phyloP scores from a whole-genome alignment of 2,888 invertebrate genomes.

The Crepidodera aurea region DNA sequence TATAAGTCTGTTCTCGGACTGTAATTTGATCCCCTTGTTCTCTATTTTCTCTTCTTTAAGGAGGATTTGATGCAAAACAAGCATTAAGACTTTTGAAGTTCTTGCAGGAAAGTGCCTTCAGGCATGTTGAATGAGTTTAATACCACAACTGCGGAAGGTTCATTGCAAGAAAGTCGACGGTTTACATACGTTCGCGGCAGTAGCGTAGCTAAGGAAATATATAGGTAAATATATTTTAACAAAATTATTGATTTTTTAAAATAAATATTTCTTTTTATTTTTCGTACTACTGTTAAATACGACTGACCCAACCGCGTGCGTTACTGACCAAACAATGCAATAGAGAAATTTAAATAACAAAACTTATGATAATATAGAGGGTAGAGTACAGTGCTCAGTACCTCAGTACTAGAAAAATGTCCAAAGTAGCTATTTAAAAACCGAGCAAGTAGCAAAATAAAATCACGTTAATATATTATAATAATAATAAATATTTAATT shows the following conservation, averaged over 20 bases:
- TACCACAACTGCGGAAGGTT: slow-evolving; percentile 21
- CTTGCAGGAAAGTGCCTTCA: slow-evolving; percentile 19
- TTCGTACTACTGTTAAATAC: too few species aligned
- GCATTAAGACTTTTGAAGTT: slow-evolving; percentile 29
- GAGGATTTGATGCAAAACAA: slow-evolving; percentile 28
- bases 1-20: slow-evolving; percentile 21
- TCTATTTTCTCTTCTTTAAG: slow-evolving; percentile 30
- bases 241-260: neutral
- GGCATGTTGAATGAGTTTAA: slow-evolving; percentile 24
- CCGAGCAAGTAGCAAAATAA: too few species aligned
- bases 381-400: too few species aligned
- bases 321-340: too few species aligned
- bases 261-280: too few species aligned
- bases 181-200: slow-evolving; percentile 3
- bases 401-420: too few species aligned
- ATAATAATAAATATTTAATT: too few species aligned
- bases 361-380: too few species aligned
- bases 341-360: too few species aligned
- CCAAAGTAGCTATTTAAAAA: too few species aligned
- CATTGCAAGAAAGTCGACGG: slow-evolving; percentile 11
- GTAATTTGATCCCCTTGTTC: slow-evolving; percentile 26
- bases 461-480: too few species aligned
- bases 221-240: neutral
- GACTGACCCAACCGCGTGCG: too few species aligned
- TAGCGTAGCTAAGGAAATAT: neutral